A percentile compares a stretch with the other conserved stretches of the same genome.
phyloP scores from a whole-genome alignment of 2,797 vertebrate genomes.

The Premnoplex brunnescens region DNA sequence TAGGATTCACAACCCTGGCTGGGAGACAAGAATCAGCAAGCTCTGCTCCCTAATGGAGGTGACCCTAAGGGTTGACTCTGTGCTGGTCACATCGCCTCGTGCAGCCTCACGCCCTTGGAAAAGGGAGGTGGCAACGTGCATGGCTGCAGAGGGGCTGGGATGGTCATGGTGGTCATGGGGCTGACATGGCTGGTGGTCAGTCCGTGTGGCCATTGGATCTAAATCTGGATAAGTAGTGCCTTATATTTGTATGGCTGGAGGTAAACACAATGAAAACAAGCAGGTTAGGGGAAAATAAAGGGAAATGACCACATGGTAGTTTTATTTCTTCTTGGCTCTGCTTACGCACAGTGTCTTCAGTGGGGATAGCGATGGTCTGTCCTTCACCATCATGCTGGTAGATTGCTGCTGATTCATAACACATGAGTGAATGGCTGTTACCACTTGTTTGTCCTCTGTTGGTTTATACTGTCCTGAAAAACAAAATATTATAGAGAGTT shows the following conservation, averaged over 20 bases:
- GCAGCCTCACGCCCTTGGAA: not conserved
- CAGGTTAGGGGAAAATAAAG: not conserved
- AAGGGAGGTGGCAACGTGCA: not conserved
- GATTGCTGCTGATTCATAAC: not conserved
- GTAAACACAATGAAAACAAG: not conserved
- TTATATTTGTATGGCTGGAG: not conserved
- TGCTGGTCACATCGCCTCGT: not conserved
- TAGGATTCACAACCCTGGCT: not conserved
- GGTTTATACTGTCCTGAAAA: not conserved
- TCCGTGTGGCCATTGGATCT: rapidly evolving
- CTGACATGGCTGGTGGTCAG: rapidly evolving
- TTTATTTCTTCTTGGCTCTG: not conserved
- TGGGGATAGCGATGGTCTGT: rapidly evolving
- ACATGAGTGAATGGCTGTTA: rapidly evolving
- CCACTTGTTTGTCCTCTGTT: not conserved
- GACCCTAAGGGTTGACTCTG: not conserved
- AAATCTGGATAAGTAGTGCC: rapidly evolving
- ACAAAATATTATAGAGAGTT: not conserved
- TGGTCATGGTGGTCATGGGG: not conserved
- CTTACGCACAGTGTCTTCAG: not conserved
- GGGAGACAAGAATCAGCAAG: not conserved
- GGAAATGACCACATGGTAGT: not conserved
- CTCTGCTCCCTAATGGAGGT: not conserved
- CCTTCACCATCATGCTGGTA: not conserved
- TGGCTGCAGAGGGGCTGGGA: not conserved